Evolutionary conservation across 2,888 invertebrate species (phyloP).

Genomic region (Julus scanicus): DNA sequence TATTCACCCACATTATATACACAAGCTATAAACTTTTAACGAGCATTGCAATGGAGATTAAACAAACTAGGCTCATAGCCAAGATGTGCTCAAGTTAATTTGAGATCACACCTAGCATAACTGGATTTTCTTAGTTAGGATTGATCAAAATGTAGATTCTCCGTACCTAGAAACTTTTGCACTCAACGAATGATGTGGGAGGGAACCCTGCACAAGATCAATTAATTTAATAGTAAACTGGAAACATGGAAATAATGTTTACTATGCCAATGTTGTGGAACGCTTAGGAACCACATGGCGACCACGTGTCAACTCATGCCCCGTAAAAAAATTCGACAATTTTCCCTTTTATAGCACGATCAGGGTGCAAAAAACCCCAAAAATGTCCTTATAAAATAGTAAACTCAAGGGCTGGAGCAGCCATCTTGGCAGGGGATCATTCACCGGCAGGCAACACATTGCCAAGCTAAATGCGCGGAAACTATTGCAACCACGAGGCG

Average conservation of each 20-base stretch:
- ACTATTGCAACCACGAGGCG: not conserved
- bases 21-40: too few species aligned
- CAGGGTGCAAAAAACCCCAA: not conserved
- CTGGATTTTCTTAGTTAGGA: too few species aligned
- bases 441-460: conserved; percentile 5
- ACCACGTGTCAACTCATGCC: not conserved
- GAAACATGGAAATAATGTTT: not conserved
- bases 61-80: too few species aligned
- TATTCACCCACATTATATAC: too few species aligned
- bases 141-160: too few species aligned
- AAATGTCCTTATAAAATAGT: not conserved
- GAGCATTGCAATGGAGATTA: too few species aligned
- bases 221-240: not conserved
- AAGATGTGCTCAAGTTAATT: too few species aligned
- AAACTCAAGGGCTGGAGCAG: not conserved
- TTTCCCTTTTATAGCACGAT: not conserved
- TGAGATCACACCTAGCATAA: too few species aligned
- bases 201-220: too few species aligned
- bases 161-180: too few species aligned
- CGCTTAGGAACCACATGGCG: not conserved
- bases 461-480: not conserved
- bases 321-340: not conserved
- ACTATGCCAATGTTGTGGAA: not conserved
- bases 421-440: conserved; percentile 33
- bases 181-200: too few species aligned